These are phyloP conservation scores for Manacus vitellinus DNA, from an alignment of 2,113 vertebrate species.

Conservation along the genomic window DNA sequence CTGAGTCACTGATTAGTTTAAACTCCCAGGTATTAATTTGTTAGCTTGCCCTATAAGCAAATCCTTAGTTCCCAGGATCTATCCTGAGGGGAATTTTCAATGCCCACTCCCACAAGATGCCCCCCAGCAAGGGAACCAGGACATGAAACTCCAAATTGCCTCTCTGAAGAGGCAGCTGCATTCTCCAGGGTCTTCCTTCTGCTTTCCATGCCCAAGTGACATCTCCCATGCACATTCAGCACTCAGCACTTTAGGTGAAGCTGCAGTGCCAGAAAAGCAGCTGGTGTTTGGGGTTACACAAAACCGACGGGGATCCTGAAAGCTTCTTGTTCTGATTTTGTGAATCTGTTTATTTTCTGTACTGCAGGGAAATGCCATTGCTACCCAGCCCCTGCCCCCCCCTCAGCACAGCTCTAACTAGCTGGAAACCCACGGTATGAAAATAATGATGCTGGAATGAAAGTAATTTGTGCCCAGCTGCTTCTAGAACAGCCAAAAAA, in stretches of 20 bases:
- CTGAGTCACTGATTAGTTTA: neutral
- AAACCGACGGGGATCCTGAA: neutral
- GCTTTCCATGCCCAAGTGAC: neutral
- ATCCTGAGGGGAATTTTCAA: neutral
- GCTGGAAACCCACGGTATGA: neutral
- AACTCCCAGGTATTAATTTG: neutral
- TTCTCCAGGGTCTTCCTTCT: neutral
- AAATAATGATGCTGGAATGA: neutral
- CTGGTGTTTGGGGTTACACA: neutral
- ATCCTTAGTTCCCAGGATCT: neutral
- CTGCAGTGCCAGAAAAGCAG: neutral
- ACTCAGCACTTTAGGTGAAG: neutral
- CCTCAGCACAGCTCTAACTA: neutral
- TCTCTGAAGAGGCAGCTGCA: neutral
- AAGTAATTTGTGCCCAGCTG: conserved; percentile 4
- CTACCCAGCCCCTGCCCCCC: rapidly evolving
- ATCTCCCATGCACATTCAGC: neutral
- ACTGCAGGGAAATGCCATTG: neutral
- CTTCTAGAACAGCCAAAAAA: neutral
- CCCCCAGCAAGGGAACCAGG: neutral
- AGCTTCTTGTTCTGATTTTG: neutral
- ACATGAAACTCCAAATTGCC: neutral
- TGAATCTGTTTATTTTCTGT: neutral
- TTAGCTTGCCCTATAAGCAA: neutral
- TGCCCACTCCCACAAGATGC: neutral